A percentile compares a stretch with the other conserved stretches of the same genome.
Conservation (phyloP, 2,797 vertebrate species). For the Sebastes steindachneri region DNA sequence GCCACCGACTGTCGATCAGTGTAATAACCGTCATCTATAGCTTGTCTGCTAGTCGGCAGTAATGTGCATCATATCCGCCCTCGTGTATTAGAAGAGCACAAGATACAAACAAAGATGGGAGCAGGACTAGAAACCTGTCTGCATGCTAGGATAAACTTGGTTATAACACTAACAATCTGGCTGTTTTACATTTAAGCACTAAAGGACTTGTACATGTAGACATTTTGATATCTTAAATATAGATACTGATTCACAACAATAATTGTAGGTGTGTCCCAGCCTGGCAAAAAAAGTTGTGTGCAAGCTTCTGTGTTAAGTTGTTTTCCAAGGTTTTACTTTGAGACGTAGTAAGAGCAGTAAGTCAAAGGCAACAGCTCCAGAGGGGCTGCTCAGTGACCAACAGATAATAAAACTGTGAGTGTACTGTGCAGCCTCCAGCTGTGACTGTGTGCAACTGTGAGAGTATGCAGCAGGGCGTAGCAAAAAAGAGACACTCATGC, state of each 20-base stretch:
- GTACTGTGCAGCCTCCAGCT: constrained; percentile 43
- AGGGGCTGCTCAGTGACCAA: constrained; percentile 34
- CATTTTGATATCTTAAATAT: not conserved
- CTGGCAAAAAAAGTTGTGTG: not conserved
- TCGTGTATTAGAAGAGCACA: not conserved
- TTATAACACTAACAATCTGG: too few species aligned
- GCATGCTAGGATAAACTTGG: not conserved
- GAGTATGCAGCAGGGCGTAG: constrained; percentile 14
- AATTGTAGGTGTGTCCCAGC: not conserved
- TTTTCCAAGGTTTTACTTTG: constrained; percentile 33
- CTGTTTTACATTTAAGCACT: constrained; percentile 3
- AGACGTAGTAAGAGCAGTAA: constrained; percentile 1
- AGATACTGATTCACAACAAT: not conserved
- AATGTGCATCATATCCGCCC: not conserved
- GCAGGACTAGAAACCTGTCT: not conserved
- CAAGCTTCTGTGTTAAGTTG: constrained; percentile 5
- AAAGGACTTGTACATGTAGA: not conserved
- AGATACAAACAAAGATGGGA: not conserved
- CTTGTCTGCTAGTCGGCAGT: not conserved
- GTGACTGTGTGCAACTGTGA: constrained; percentile 31
- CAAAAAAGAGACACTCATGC: constrained; percentile 21
- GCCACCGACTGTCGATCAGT: not conserved
- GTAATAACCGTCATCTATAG: not conserved
- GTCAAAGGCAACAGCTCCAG: constrained; percentile 25
- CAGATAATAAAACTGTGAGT: constrained; percentile 51